Evolutionary conservation across 2,888 invertebrate species (phyloP).

Genomic region (Callinectes sapidus): DNA sequence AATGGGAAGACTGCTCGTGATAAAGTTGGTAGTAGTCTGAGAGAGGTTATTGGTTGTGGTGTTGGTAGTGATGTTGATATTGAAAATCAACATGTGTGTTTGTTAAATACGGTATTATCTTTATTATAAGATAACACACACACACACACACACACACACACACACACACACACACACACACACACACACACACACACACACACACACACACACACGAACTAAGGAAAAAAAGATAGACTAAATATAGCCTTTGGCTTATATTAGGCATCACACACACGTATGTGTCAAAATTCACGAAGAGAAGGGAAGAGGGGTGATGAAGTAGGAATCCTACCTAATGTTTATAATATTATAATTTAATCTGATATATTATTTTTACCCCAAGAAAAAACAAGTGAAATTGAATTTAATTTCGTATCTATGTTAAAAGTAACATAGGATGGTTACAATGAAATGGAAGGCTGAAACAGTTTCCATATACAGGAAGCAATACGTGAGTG

Average conservation of each 20-base stretch:
- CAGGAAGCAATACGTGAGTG: neutral
- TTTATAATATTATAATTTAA: too few species aligned
- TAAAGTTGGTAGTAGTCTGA: too few species aligned
- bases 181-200: slow-evolving; percentile 1
- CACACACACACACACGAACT: neutral
- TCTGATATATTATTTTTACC: too few species aligned
- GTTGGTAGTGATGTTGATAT: too few species aligned
- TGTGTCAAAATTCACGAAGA: neutral
- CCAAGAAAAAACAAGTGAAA: too few species aligned
- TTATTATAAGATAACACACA: neutral
- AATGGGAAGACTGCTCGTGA: too few species aligned
- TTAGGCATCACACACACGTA: neutral
- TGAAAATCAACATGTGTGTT: too few species aligned
- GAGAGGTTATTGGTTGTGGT: too few species aligned
- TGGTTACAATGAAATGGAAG: neutral
- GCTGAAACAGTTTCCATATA: neutral
- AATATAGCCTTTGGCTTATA: neutral
- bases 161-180: neutral
- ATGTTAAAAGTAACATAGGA: neutral
- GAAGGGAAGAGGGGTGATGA: neutral
- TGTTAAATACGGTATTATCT: too few species aligned
- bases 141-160: slow-evolving; percentile 1
- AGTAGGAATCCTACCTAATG: too few species aligned
- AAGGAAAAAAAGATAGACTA: neutral
- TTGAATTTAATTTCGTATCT: too few species aligned